Evolutionary conservation across 2,113 vertebrate species (phyloP).

Genomic region (Ibidorhyncha struthersii): DNA sequence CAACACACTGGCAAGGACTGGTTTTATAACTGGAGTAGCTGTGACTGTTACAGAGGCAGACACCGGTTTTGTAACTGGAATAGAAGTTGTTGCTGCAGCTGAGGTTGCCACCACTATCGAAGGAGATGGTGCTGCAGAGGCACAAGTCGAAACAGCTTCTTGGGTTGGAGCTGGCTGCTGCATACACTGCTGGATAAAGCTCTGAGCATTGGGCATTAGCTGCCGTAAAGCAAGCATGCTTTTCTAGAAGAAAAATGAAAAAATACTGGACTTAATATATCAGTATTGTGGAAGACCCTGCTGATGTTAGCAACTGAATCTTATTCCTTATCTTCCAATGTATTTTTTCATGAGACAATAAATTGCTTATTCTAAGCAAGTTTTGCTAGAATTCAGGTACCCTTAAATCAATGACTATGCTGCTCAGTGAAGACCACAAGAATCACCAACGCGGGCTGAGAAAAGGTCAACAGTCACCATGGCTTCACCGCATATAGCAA

Average conservation of each 20-base stretch:
- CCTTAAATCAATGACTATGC: not conserved
- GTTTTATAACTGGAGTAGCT: constrained; percentile 24
- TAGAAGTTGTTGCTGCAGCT: constrained; percentile 19
- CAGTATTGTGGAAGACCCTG: no score
- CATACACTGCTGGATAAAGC: constrained; percentile 90
- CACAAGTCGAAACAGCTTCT: not conserved
- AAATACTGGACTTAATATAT: not conserved
- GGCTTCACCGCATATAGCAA: not conserved
- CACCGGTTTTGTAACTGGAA: not conserved
- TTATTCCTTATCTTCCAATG: not conserved
- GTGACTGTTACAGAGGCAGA: constrained; percentile 2
- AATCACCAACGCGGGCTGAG: not conserved
- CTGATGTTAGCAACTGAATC: not conserved
- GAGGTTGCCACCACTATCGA: not conserved
- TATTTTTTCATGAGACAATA: not conserved
- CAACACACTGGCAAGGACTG: not conserved
- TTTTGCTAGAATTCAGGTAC: not conserved
- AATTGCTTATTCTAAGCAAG: not conserved
- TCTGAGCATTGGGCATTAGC: constrained; percentile 85
- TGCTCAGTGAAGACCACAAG: not conserved
- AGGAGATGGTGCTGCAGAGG: not conserved
- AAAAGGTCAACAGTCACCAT: not conserved
- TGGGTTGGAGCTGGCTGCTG: constrained; percentile 67
- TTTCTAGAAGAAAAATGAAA: constrained; percentile 77
- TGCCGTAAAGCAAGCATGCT: constrained; percentile 88